Percentiles rank a stretch among this genome's conserved stretches.
These are phyloP conservation scores for Cottus gobio DNA, from an alignment of 2,113 vertebrate genomes.

Conservation along the genomic window DNA sequence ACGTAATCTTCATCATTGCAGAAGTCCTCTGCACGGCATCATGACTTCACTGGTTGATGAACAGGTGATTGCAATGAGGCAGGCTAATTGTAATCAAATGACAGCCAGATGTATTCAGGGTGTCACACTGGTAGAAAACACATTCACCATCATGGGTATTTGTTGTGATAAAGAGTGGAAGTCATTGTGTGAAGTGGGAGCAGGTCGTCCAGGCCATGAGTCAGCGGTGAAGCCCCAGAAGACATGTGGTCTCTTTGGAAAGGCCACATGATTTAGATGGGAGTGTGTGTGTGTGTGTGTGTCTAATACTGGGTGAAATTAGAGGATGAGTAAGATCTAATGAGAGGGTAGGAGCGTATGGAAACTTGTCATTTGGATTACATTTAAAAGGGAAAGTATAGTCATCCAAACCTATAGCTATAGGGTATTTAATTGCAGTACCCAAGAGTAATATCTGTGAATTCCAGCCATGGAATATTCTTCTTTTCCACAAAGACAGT, in stretches of 20 bases:
- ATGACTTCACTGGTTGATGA: background rate
- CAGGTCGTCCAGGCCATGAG: conserved; percentile 20
- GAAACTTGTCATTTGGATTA: conserved; percentile 43
- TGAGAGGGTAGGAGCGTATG: conserved; percentile 45
- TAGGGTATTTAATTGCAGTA: conserved; percentile 19
- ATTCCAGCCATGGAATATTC: conserved; percentile 22
- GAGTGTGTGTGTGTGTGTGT: conserved; percentile 17
- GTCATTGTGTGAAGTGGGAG: conserved; percentile 22
- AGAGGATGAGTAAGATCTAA: conserved; percentile 54
- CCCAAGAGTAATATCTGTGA: conserved; percentile 16
- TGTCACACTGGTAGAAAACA: conserved; percentile 7
- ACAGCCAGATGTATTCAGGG: conserved; percentile 5
- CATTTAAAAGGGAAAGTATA: conserved; percentile 37
- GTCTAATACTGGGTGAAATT: conserved; percentile 46
- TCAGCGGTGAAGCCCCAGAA: conserved; percentile 13
- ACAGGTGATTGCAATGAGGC: conserved; percentile 35
- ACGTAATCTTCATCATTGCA: background rate
- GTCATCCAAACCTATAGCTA: conserved; percentile 18
- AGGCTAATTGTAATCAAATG: conserved; percentile 30
- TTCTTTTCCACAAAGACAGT: background rate
- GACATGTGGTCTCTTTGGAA: conserved; percentile 25
- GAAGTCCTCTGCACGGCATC: conserved; percentile 2
- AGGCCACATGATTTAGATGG: conserved; percentile 13
- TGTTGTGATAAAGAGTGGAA: conserved; percentile 16
- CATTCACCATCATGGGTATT: conserved; percentile 1